phyloP scores from a whole-genome alignment of 2,797 vertebrate genomes.

The Tauraco hartlaubi region DNA sequence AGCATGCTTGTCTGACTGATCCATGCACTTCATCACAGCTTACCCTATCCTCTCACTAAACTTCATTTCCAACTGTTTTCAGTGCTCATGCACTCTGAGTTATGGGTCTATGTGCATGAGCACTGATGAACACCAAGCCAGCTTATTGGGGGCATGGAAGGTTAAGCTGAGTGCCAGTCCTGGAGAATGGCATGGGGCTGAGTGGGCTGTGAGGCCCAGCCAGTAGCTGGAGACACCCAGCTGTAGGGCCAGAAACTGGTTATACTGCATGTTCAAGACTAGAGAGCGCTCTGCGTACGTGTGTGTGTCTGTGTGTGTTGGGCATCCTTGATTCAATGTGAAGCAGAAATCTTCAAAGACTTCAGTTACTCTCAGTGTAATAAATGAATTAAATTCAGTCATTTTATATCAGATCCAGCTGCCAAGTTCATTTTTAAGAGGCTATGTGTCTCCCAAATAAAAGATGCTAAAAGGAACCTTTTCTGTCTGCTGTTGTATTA shows the following conservation, averaged over 20 bases:
- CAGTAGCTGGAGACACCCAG: neutral
- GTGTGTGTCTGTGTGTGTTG: too few species aligned
- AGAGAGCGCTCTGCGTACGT: too few species aligned
- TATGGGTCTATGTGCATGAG: neutral
- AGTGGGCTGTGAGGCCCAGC: too few species aligned
- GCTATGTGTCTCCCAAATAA: constrained; percentile 54
- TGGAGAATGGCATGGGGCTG: neutral
- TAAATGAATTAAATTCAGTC: too few species aligned
- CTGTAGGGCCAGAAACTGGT: neutral
- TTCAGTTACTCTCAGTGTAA: too few species aligned
- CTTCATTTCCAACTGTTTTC: neutral
- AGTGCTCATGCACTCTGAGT: rapidly evolving
- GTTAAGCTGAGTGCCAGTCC: neutral
- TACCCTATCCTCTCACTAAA: neutral
- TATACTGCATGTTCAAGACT: neutral
- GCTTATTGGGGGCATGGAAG: neutral
- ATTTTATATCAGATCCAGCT: neutral
- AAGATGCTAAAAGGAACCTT: constrained; percentile 45
- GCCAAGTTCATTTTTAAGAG: constrained; percentile 48
- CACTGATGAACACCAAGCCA: neutral
- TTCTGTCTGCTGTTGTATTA: constrained; percentile 55
- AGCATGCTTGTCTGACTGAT: neutral
- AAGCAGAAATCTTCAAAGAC: too few species aligned
- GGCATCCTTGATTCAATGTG: too few species aligned
- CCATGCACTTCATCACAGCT: neutral